These are phyloP conservation scores for Falcaria lacertinaria DNA, from an alignment of 2,888 invertebrate species.

Conservation along the genomic window DNA sequence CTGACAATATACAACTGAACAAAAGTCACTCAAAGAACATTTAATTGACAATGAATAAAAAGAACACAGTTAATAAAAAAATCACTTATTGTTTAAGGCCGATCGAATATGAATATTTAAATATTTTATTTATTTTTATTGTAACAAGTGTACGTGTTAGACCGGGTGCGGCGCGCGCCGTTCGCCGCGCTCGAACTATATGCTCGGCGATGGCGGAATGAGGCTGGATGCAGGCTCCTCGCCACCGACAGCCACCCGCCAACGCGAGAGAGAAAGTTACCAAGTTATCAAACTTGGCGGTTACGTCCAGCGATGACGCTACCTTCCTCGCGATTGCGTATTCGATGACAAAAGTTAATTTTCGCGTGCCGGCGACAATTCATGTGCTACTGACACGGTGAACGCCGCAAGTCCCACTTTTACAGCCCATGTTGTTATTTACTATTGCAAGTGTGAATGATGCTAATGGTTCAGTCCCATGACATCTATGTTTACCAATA, in stretches of 20 bases:
- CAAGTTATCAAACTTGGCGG: conserved; percentile 73
- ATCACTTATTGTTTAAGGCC: conserved; percentile 36
- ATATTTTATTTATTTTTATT: conserved; percentile 15
- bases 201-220: conserved; percentile 58
- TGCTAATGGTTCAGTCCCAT: neutral
- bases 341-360: conserved; percentile 72
- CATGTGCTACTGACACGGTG: conserved; percentile 72
- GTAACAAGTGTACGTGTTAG: conserved; percentile 27
- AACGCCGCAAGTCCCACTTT: conserved; percentile 58
- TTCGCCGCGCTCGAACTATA: conserved; percentile 57
- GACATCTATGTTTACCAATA: neutral
- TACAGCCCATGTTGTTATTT: conserved; percentile 32
- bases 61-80: conserved; percentile 34
- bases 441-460: conserved; percentile 7
- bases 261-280: conserved; percentile 69
- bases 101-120: conserved; percentile 25
- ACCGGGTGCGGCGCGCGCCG: conserved; percentile 50
- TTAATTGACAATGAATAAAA: conserved; percentile 37
- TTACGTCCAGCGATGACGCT: conserved; percentile 75
- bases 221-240: conserved; percentile 43
- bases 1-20: conserved; percentile 41
- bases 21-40: conserved; percentile 52
- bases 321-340: conserved; percentile 68
- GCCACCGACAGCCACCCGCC: conserved; percentile 26
- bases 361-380: conserved; percentile 52